Conservation (phyloP, 2,797 vertebrate species). For the Silurus lanzhouensis region DNA sequence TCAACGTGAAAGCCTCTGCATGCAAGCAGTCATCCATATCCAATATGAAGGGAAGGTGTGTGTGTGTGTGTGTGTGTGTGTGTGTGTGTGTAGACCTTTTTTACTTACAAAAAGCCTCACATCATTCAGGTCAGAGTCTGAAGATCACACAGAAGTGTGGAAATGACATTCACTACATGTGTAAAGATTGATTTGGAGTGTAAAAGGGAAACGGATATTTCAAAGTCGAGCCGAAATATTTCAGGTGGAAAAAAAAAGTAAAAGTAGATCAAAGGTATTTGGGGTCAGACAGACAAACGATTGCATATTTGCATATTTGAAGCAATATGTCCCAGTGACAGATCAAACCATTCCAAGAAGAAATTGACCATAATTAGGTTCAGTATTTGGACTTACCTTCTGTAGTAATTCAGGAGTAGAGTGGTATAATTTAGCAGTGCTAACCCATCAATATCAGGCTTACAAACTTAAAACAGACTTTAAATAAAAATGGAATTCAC, state of each 20-base stretch:
- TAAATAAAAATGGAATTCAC: background rate
- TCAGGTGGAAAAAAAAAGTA: background rate
- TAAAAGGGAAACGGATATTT: slow-evolving; percentile 14
- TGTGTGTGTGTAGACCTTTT: background rate
- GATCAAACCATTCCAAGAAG: background rate
- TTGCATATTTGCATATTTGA: background rate
- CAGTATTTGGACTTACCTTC: background rate
- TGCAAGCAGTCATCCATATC: background rate
- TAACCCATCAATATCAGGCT: background rate
- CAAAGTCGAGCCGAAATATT: background rate
- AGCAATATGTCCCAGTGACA: background rate
- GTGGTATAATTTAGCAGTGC: background rate
- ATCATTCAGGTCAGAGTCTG: slow-evolving; percentile 36
- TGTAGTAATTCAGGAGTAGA: background rate
- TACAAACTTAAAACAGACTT: background rate
- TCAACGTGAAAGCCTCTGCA: background rate
- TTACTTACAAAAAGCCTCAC: slow-evolving; percentile 35
- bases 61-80: too few relatives aligned
- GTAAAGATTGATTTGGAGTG: slow-evolving; percentile 20
- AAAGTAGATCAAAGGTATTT: background rate
- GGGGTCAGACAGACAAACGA: background rate
- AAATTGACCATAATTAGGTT: background rate
- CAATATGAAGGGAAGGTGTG: slow-evolving; percentile 24
- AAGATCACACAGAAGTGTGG: slow-evolving; percentile 24
- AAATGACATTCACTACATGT: slow-evolving; percentile 17